Base-by-base conservation (phyloP, 2,888 invertebrate genomes). In the Furcula furcula region DNA sequence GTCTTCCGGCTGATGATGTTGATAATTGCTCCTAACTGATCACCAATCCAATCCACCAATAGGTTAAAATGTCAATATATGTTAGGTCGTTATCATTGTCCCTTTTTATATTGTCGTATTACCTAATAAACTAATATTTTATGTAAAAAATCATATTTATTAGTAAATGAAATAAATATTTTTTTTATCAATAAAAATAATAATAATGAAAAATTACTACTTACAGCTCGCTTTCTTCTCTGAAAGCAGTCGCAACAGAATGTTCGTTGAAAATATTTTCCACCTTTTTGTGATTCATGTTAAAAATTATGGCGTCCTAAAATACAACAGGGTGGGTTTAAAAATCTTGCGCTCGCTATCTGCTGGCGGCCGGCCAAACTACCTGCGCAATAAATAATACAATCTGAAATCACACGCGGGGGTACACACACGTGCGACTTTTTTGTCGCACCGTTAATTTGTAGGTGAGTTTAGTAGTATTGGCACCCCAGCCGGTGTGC, bases 351-450 rank as follows among this genome's bases (percentile, higher is more conserved):
- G 51, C 59, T 55, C 68, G 76, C 76, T 83, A 86, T 85, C 83
- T 76, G 45, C 72, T 86, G 86, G 87, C 76, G 58, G 50, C 36
- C 36, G 49, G 70, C 86, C 87, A 86, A 85, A 87, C 85, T 87
- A 87, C 87, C 87, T 87, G 87, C 68, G 49, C 76, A 66, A 69
- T 86, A 83, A 84, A 86, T 84, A 77, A 80, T 76, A 65, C 79
- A 72, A 80, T 78, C 79, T 76, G 75, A 65, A 54, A 55, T 59
- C 56, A 47, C 46, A 38, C 25, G 34, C 49, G 39, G 36, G 34
- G 10, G n/a, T 0, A 0, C 1, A 5, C 40, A 66, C 31, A 51
- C 56, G 1, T 3, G 46, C 59, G 51, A 61, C 54, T 43, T 10
- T 39, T 40, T 14, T 20, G 29, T 44, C 40, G 40, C 35, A 16